These are phyloP conservation scores for Lepus europaeus DNA, from an alignment of 2,113 vertebrate species.

Conservation along the genomic window DNA sequence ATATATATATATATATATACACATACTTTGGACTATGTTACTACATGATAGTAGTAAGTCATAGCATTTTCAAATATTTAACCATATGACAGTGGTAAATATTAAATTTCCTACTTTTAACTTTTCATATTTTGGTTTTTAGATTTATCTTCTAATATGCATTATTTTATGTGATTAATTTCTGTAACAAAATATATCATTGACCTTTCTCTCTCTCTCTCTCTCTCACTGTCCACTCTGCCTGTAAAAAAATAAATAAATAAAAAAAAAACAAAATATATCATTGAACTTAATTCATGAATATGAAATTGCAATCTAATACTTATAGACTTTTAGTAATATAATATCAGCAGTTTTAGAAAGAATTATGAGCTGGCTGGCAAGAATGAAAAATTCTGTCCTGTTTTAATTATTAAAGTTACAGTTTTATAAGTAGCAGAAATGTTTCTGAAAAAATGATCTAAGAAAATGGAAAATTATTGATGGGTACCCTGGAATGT, in stretches of 20 bases:
- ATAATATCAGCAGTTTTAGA: not conserved
- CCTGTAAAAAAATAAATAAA: no score
- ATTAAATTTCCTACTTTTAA: not conserved
- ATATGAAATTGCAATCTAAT: not conserved
- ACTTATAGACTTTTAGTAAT: not conserved
- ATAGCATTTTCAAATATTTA: not conserved
- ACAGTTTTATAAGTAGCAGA: not conserved
- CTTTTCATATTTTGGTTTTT: not conserved
- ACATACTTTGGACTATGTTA: not conserved
- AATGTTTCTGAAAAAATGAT: not conserved
- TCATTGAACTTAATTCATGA: not conserved
- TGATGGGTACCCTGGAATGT: not conserved
- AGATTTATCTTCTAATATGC: not conserved
- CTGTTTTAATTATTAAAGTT: constrained; percentile 7
- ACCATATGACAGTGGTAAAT: not conserved
- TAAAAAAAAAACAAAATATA: not conserved
- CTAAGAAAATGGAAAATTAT: not conserved
- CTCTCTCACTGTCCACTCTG: no score
- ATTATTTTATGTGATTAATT: not conserved
- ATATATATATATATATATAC: constrained; percentile 47
- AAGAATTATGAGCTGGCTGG: not conserved
- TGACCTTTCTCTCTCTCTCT: no score
- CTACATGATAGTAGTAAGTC: not conserved
- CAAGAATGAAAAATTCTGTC: not conserved
- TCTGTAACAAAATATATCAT: not conserved